Percentiles rank a stretch among this genome's conserved stretches.
Conservation (phyloP, 2,113 vertebrate species). For the Geococcyx californianus region DNA sequence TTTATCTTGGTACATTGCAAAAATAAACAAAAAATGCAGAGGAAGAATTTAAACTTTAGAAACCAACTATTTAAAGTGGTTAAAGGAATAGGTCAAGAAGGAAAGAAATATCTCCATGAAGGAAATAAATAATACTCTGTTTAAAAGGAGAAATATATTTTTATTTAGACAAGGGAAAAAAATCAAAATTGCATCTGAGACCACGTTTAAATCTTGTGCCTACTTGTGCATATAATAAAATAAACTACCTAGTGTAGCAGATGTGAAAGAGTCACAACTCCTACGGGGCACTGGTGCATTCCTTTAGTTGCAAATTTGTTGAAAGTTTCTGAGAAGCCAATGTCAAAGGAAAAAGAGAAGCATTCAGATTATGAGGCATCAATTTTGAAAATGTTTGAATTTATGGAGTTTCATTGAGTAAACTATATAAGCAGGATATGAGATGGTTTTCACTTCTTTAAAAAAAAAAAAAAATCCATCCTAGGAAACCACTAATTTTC, state of each 20-base stretch:
- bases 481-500: neutral
- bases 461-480: neutral
- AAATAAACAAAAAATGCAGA: neutral
- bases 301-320: neutral
- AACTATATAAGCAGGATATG: neutral
- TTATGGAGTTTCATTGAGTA: neutral
- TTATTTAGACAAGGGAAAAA: fast-evolving
- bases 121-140: neutral
- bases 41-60: neutral
- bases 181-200: neutral
- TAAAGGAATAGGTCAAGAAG: neutral
- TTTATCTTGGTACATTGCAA: neutral
- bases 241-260: neutral
- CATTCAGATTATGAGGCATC: neutral
- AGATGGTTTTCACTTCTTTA: neutral
- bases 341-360: neutral
- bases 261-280: neutral
- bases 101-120: neutral
- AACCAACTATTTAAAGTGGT: neutral
- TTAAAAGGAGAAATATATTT: neutral
- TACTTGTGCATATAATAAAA: neutral
- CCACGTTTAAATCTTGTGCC: neutral
- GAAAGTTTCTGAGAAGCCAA: neutral
- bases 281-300: neutral
- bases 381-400: neutral